Percentiles rank a stretch among this genome's conserved stretches.
These are phyloP conservation scores for Garrulus glandarius DNA, from an alignment of 2,797 vertebrate genomes.

Conservation along the genomic window DNA sequence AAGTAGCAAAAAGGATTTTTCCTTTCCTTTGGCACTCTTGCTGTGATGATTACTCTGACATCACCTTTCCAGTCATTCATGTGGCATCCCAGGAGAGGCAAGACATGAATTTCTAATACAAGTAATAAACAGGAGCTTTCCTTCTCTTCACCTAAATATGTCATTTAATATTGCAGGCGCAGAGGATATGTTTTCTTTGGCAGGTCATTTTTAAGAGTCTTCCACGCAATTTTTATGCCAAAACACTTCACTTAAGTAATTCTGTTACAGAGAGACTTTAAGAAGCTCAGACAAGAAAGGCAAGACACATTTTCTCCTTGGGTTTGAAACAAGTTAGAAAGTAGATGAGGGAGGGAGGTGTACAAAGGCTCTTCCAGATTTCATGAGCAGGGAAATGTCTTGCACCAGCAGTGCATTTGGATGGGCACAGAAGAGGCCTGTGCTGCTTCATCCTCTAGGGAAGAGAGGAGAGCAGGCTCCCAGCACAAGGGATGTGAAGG, in stretches of 20 bases:
- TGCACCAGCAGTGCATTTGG: background rate
- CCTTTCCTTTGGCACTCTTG: background rate
- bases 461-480: background rate
- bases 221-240: background rate
- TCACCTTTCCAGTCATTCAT: background rate
- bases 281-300: background rate
- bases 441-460: background rate
- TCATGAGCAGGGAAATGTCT: background rate
- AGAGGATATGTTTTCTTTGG: background rate
- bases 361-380: background rate
- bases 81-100: background rate
- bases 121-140: background rate
- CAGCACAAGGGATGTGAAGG: background rate
- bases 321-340: background rate
- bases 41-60: background rate
- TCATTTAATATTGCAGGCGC: background rate
- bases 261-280: background rate
- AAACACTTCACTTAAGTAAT: background rate
- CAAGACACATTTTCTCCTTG: background rate
- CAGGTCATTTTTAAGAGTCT: background rate
- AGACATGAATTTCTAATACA: background rate
- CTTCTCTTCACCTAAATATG: background rate
- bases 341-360: background rate
- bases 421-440: background rate
- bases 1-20: background rate